Evolutionary conservation across 2,113 vertebrate genomes (phyloP), one percentile per base, ranked within the genome.

Genomic region (Hydropotes inermis): DNA sequence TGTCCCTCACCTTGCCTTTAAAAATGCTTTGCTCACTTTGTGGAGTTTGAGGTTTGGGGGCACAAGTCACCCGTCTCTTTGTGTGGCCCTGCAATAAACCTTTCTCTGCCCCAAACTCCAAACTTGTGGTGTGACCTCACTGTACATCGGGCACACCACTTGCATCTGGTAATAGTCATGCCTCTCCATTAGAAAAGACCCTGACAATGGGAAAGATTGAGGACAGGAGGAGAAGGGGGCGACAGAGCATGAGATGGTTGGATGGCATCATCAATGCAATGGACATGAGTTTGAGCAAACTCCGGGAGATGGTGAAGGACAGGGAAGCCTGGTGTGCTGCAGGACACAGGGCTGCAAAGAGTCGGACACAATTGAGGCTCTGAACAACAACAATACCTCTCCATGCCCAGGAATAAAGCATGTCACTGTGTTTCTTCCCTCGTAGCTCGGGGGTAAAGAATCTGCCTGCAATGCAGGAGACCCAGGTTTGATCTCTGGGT

Each of bases 141-240:
- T 13, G 30, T n/a, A 11, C 47, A 12, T 7, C 1, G 0, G 47
- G 47, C 28, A 8, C 1, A 82, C 17, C 9, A 7, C 17, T 23
- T 23, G 78, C 30, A 82, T 82, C 6, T 52, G 47, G 2, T 52
- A 52, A n/a, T 30, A 52, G 30, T n/a, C 30, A 23, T 21, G 33
- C n/a, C 64, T 36, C 64, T 70, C 19, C 64, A 70, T 36, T 36
- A 70, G 64, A 70, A 67, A 70, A 70, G n/a, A 70, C 17, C 9
- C 17, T 70, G 64, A 70, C 0, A 1, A 1, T 70, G n/a, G 9
- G 64, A 21, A 70, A 70, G 64, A 70, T 5, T 70, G n/a, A 70
- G 64, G 64, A n/a, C 64, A 36, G n/a, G 64, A n/a, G 61, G 33
- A 67, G n/a, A 67, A 67, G 17, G n/a, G 9, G n/a, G 17, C 15